These are phyloP conservation scores for Phoronis australis DNA, from an alignment of 2,888 invertebrate species.

Conservation along the genomic window DNA sequence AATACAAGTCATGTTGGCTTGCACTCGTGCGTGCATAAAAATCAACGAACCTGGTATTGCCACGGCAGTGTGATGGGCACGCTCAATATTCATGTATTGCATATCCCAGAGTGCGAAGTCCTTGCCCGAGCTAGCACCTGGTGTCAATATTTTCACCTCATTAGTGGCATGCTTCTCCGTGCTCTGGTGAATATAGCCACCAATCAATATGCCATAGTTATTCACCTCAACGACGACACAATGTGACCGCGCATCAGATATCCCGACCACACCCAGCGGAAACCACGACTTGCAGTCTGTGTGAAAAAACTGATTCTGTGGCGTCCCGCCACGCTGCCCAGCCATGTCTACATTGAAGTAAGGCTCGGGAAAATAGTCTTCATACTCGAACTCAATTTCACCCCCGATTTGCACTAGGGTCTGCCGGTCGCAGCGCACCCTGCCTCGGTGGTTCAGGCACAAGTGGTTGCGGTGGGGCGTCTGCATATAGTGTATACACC, in stretches of 20 bases:
- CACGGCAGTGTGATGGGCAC: background rate
- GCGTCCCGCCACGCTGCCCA: background rate
- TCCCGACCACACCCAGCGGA: background rate
- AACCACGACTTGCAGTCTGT: background rate
- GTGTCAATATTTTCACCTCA: background rate
- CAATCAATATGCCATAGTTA: background rate
- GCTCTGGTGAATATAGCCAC: background rate
- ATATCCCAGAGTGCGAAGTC: background rate
- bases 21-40: too few species aligned
- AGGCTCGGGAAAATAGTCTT: too few species aligned
- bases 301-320: background rate
- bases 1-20: too few species aligned
- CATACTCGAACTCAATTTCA: background rate
- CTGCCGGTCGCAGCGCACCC: background rate
- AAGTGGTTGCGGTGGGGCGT: background rate
- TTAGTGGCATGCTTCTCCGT: background rate
- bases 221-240: background rate
- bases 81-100: background rate
- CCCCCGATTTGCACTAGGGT: background rate
- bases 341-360: too few species aligned
- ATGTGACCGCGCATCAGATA: background rate
- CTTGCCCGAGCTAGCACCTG: too few species aligned
- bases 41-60: background rate
- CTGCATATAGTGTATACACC: background rate
- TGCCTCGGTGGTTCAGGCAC: background rate